A percentile compares a stretch with the other conserved stretches of the same genome.
Evolutionary conservation across 1,140 invertebrate species (phyloP).

Genomic region (Hesperophylax magnus): DNA sequence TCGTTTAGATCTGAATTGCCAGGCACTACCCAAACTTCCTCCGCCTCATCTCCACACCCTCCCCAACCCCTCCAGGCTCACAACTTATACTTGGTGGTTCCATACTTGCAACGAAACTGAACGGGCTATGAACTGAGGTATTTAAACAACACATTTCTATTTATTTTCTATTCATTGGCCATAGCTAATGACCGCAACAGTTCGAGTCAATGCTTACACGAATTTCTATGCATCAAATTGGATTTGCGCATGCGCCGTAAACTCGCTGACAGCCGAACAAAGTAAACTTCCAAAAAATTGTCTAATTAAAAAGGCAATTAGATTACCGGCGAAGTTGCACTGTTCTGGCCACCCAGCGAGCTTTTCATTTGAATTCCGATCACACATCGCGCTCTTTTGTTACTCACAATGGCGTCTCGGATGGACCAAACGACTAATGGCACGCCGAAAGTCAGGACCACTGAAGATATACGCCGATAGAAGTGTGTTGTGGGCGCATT

Average conservation of each 20-base stretch:
- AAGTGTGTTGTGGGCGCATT: too few species aligned
- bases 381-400: constrained; percentile 46
- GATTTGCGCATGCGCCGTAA: constrained; percentile 36
- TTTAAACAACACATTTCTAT: too few species aligned
- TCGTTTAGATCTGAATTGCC: too few species aligned
- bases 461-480: too few species aligned
- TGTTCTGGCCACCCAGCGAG: constrained; percentile 28
- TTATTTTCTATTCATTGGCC: background rate
- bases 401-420: constrained; percentile 20
- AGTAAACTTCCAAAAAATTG: constrained; percentile 38
- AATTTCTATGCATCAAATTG: constrained; percentile 28
- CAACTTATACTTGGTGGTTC: too few species aligned
- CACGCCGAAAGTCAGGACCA: background rate
- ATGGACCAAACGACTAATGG: constrained; percentile 16
- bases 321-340: background rate
- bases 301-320: constrained; percentile 41
- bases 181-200: constrained; percentile 4
- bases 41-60: too few species aligned
- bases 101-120: too few species aligned
- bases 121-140: too few species aligned
- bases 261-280: constrained; percentile 24
- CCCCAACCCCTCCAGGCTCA: too few species aligned
- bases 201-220: background rate
- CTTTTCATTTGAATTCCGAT: constrained; percentile 28
- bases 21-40: too few species aligned